Conservation (phyloP, 2,888 invertebrate species). For the Philhelius pedissequus region DNA sequence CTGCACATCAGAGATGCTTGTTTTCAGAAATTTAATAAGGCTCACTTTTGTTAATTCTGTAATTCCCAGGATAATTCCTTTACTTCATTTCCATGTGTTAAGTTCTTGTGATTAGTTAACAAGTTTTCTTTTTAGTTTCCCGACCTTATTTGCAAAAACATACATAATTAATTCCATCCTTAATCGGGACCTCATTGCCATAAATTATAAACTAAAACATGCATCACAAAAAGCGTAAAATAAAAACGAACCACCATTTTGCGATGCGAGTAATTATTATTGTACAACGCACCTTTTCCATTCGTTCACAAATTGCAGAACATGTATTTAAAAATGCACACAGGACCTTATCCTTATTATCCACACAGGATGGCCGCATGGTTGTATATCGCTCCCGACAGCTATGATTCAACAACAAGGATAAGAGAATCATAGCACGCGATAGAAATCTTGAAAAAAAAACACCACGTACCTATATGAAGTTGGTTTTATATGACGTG, state of each 20-base stretch:
- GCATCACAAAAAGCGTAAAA: background rate
- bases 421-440: slow-evolving; percentile 19
- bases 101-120: background rate
- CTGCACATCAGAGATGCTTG: no score
- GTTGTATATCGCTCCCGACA: slow-evolving; percentile 1
- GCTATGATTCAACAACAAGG: background rate
- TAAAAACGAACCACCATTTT: background rate
- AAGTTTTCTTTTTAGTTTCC: background rate
- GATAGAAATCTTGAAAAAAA: slow-evolving; percentile 1
- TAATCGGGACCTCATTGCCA: background rate
- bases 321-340: background rate
- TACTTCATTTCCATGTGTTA: background rate
- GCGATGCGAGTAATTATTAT: background rate
- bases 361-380: background rate
- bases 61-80: background rate
- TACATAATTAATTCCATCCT: background rate
- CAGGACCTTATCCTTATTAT: background rate
- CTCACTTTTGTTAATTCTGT: no score
- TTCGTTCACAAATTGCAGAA: background rate
- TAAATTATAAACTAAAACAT: background rate
- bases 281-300: background rate
- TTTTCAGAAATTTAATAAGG: no score
- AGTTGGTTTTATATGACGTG: background rate
- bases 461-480: background rate
- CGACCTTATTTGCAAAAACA: background rate